Base-by-base conservation (phyloP, 2,113 vertebrate genomes). In the Tachycineta bicolor region DNA sequence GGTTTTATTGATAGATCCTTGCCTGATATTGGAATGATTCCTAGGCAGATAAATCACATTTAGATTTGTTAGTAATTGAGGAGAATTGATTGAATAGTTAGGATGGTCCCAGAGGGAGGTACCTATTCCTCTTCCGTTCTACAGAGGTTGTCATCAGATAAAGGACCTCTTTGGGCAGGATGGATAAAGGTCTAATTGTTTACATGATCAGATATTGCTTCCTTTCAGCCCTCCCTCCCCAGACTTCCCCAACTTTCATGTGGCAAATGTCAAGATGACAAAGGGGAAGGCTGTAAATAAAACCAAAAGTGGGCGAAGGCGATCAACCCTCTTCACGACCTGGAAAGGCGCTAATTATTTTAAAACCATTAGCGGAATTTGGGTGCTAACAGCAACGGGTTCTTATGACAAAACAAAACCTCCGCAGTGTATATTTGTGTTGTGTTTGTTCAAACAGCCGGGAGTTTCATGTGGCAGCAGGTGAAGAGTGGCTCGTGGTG, bases 1-100 rank as follows among this genome's bases (percentile, higher is more conserved):
- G 98, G 95, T 98, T 98, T 99, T 99, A 99, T 99, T 98, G 99
- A 99, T 99, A 98, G 98, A 98, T 98, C 98, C 98, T 98, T 33
- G 98, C 98, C 97, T 98, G 98, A 99, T 99, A 99, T 99, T 99
- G 98, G 99, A 99, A 99, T 98, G 98, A 99, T 99, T 99, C 98
- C 98, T 98, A 96, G 98, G 98, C 98, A 99, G 99, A 99, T 99
- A 99, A 99, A 99, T 99, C 99, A 99, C 98, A 98, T 99, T 99
- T 99, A 99, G 99, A 99, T 99, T 99, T 99, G 98, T 98, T 99
- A 98, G 99, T 99, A 99, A 99, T 99, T 99, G 99, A 98, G 97
- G 98, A 97, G 98, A 98, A 99, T 99, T 99, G 98, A 99, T 99
- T 98, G 98, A 98, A 96, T 97, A 97, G 98, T 98, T 97, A 96